Evolutionary conservation across 2,797 vertebrate genomes (phyloP).

Genomic region (Eulemur mongoz): DNA sequence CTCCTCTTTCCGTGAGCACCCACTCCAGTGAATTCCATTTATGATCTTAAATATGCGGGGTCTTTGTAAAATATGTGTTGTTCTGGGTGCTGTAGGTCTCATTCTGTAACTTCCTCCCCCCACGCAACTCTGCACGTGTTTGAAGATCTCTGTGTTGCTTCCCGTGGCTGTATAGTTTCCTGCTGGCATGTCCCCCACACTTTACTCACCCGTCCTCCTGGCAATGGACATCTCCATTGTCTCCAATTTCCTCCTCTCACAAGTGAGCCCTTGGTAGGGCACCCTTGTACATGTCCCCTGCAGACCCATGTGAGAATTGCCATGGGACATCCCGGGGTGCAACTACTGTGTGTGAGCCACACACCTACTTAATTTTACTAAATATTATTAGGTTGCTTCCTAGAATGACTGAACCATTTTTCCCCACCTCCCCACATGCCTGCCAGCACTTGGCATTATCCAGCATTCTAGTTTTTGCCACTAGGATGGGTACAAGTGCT

Average conservation of each 20-base stretch:
- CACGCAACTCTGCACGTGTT: not conserved
- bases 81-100: not conserved
- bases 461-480: not conserved
- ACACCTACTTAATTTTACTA: not conserved
- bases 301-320: not conserved
- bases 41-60: not conserved
- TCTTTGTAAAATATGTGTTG: not conserved
- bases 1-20: not conserved
- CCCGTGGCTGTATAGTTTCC: not conserved
- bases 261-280: not conserved
- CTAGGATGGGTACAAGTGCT: not conserved
- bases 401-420: not conserved
- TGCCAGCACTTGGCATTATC: not conserved
- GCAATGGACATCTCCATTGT: not conserved
- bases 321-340: not conserved
- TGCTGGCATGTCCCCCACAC: fast-evolving
- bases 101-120: not conserved
- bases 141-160: not conserved
- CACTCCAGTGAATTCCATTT: not conserved
- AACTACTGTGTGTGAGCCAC: not conserved
- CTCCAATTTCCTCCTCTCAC: not conserved
- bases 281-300: not conserved
- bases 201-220: not conserved
- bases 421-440: not conserved
- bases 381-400: not conserved